phyloP scores from a whole-genome alignment of 2,113 vertebrate genomes.

The Mus pahari region DNA sequence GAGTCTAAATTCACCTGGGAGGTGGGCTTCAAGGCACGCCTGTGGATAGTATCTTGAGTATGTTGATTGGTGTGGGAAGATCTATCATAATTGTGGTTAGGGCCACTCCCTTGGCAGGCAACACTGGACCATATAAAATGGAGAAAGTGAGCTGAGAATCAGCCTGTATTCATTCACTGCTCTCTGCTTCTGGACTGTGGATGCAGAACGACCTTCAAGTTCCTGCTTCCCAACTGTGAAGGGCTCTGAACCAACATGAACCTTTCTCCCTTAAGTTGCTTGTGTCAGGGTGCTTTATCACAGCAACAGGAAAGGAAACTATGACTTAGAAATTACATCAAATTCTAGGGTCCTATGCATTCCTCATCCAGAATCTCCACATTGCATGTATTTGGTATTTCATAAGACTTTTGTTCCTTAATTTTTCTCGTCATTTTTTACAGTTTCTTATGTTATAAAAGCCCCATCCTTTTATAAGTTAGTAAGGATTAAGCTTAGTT shows the following conservation, averaged over 20 bases:
- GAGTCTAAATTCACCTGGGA: background rate
- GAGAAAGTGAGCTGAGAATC: background rate
- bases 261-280: background rate
- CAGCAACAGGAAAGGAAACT: background rate
- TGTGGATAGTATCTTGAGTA: background rate
- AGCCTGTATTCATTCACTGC: too few species aligned
- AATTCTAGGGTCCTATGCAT: background rate
- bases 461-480: background rate
- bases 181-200: background rate
- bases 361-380: background rate
- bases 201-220: too few species aligned
- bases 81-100: background rate
- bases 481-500: background rate
- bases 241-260: background rate
- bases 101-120: background rate
- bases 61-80: background rate
- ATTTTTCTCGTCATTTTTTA: constrained; percentile 18
- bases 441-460: background rate
- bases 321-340: background rate
- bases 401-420: background rate
- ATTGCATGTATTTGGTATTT: background rate
- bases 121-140: background rate
- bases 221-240: too few species aligned
- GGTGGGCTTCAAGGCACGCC: background rate
- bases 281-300: too few species aligned